A percentile compares a stretch with the other conserved stretches of the same genome.
These are phyloP conservation scores for Crocodylus rhombifer DNA, from an alignment of 2,797 vertebrate genomes.

Conservation along the genomic window DNA sequence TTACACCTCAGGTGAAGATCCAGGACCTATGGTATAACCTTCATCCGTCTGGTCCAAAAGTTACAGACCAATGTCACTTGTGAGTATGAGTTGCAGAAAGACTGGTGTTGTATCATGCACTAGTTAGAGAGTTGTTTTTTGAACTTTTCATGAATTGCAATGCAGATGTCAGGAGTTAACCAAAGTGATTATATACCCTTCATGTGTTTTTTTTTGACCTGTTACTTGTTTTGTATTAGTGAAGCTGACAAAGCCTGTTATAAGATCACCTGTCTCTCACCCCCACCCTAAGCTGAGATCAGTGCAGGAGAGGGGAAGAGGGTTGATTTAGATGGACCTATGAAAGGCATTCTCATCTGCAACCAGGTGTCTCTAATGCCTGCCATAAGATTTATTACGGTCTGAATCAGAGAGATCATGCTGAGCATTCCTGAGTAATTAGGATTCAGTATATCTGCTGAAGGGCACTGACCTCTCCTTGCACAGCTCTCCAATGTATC, in stretches of 20 bases:
- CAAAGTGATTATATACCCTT: constrained; percentile 25
- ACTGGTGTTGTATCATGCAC: constrained; percentile 54
- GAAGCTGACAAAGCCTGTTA: constrained; percentile 56
- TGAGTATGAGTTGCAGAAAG: constrained; percentile 37
- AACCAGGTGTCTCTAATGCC: constrained; percentile 77
- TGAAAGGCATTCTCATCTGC: constrained; percentile 59
- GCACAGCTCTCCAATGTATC: constrained; percentile 48
- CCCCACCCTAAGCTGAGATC: constrained; percentile 49
- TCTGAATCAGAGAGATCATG: constrained; percentile 37
- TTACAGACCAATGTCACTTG: constrained; percentile 10
- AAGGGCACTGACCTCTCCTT: constrained; percentile 66
- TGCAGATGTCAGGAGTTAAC: constrained; percentile 34
- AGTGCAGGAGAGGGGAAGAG: constrained; percentile 58
- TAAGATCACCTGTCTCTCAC: constrained; percentile 36
- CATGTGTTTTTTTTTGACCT: constrained; percentile 37
- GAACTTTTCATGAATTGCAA: constrained; percentile 40
- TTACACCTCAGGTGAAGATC: background rate
- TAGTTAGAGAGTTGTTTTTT: constrained; percentile 13
- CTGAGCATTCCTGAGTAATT: constrained; percentile 79
- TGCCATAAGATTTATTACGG: constrained; percentile 75
- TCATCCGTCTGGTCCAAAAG: background rate
- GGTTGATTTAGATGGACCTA: constrained; percentile 65
- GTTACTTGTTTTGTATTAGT: constrained; percentile 39
- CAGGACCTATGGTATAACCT: constrained; percentile 15
- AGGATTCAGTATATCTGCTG: constrained; percentile 62